A percentile compares a stretch with the other conserved stretches of the same genome.
Conservation (phyloP, 2,797 vertebrate genomes). For the Aldrovandia affinis region DNA sequence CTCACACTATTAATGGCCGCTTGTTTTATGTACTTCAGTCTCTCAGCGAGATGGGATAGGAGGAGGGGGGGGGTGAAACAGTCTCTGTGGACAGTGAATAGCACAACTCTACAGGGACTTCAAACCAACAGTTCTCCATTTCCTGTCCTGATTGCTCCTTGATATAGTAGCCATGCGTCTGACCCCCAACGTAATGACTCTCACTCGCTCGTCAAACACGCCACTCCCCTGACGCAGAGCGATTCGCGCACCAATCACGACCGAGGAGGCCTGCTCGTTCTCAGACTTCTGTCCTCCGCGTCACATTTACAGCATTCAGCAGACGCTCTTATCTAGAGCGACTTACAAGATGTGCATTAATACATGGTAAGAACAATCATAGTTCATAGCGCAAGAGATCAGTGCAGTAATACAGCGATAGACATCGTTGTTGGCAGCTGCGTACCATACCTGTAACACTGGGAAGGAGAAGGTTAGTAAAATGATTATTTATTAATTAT, state of each 20-base stretch:
- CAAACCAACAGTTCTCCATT: conserved; percentile 70
- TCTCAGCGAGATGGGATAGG: conserved; percentile 48
- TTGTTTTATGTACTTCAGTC: conserved; percentile 69
- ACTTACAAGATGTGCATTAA: too few relatives aligned
- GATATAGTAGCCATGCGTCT: conserved; percentile 56
- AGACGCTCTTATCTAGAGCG: too few relatives aligned
- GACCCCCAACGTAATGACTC: not conserved
- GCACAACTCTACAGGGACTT: conserved; percentile 70
- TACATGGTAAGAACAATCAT: too few relatives aligned
- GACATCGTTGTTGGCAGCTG: too few relatives aligned
- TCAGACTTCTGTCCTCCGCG: too few relatives aligned
- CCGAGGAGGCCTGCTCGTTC: conserved; percentile 43
- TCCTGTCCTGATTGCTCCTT: conserved; percentile 68
- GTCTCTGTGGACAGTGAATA: conserved; percentile 67
- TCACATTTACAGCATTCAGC: too few relatives aligned
- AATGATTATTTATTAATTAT: too few relatives aligned
- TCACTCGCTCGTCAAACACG: not conserved
- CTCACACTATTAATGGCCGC: conserved; percentile 68
- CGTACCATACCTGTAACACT: too few relatives aligned
- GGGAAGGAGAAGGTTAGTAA: too few relatives aligned
- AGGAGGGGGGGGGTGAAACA: conserved; percentile 34
- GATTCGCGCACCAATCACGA: conserved; percentile 59
- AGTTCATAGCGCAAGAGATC: too few relatives aligned
- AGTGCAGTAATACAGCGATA: too few relatives aligned
- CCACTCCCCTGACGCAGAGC: conserved; percentile 39